Evolutionary conservation across 2,113 vertebrate genomes (phyloP), one percentile per base, ranked within the genome.

Genomic region (Sinocyclocheilus rhinocerous): DNA sequence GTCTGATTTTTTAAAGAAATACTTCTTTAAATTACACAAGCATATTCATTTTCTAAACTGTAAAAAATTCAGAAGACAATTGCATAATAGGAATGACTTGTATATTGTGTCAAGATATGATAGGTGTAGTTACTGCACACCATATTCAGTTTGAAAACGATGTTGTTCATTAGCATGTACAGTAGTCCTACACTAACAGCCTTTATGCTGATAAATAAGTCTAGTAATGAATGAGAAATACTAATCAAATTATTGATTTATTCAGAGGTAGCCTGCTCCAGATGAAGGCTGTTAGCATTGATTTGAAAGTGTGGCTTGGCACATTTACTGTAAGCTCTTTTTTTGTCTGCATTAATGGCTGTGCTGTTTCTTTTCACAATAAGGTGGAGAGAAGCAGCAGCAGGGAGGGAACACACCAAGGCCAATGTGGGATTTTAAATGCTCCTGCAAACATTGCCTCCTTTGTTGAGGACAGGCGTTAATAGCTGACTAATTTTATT

Each of bases 141-240:
- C 26, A 26, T 26, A 26, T 52, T 16, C 11, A 45, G 59, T 55
- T 81, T 67, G 33, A 76, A 76, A 67, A 18, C 15, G 3, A 13
- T 3, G 26, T 20, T 13, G 13, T 20, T 84, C 67, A 84, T 82
- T 45, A 85, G 76, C 48, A 82, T 84, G 77, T 70, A 81, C n/a
- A 13, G 61, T 26, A 63, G 63, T 75, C 48, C 50, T 52, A 10
- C 20, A 52, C 39, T 33, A 20, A 13, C 36, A 22, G 50, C 8
- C 16, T 42, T 70, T 39, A 55, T 84, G 36, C 26, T 4, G 26
- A 24, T 36, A 16, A 72, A 61, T 12, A 52, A 48, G 55, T 39
- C 52, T 42, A 73, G 61, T 52, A 59, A 63, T 83, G 18, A 76
- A 50, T 76, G 26, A 73, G 61, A 78, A 65, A 52, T 16, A 18